A percentile compares a stretch with the other conserved stretches of the same genome.
phyloP scores from a whole-genome alignment of 2,888 invertebrate genomes.

The Petrolisthes cinctipes region DNA sequence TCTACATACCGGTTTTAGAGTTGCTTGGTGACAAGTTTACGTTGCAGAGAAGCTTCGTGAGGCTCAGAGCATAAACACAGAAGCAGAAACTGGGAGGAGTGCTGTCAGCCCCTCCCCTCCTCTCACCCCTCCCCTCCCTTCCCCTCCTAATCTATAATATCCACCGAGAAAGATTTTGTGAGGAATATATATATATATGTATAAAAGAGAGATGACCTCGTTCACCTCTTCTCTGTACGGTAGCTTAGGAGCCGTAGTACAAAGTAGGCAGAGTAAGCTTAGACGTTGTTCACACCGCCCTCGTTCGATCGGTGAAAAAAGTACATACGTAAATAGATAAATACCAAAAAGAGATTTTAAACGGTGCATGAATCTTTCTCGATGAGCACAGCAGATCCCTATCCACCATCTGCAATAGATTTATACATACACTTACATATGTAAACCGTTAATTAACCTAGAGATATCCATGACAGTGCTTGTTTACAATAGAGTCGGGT shows the following conservation, averaged over 20 bases:
- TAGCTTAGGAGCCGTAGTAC: constrained; percentile 57
- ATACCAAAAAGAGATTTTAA: constrained; percentile 14
- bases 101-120: too few relatives aligned
- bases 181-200: constrained; percentile 6
- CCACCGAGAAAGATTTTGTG: too few relatives aligned
- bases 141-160: too few relatives aligned
- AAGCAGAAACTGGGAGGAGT: too few relatives aligned
- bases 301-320: background rate
- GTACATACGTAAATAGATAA: background rate
- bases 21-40: constrained; percentile 43
- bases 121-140: too few relatives aligned
- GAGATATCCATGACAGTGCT: constrained; percentile 4
- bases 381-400: constrained; percentile 52
- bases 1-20: constrained; percentile 34
- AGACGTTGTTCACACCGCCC: constrained; percentile 43
- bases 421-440: background rate
- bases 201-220: constrained; percentile 47
- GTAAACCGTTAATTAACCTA: too few relatives aligned
- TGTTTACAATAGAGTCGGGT: constrained; percentile 44
- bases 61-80: background rate
- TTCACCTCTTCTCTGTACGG: constrained; percentile 51
- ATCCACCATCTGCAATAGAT: background rate
- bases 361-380: constrained; percentile 59
- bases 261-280: constrained; percentile 61
- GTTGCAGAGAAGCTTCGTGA: constrained; percentile 26